These are phyloP conservation scores for Odontesthes bonariensis DNA, from an alignment of 2,113 vertebrate genomes.

Conservation along the genomic window DNA sequence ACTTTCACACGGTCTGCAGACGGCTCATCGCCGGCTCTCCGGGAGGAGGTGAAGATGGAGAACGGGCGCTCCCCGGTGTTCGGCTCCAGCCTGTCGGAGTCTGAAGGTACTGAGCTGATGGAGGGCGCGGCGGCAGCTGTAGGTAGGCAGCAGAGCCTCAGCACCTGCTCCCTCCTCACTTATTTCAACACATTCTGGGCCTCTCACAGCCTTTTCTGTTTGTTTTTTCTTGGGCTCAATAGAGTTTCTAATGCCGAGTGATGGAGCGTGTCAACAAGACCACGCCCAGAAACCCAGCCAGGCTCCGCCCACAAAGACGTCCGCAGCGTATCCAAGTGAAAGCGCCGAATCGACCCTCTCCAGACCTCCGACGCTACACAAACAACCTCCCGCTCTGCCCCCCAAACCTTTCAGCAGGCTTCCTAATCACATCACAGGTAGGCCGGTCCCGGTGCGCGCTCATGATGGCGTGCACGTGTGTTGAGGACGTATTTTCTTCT, in stretches of 20 bases:
- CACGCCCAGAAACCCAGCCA: constrained; percentile 88
- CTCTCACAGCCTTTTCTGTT: neutral
- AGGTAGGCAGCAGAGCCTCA: constrained; percentile 81
- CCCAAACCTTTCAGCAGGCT: constrained; percentile 96
- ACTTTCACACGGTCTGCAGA: constrained; percentile 78
- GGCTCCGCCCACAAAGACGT: constrained; percentile 88
- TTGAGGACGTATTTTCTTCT: too few relatives aligned
- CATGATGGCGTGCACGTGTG: too few relatives aligned
- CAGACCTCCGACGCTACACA: constrained; percentile 90
- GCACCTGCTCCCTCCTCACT: neutral
- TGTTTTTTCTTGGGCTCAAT: constrained; percentile 83
- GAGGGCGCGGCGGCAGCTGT: constrained; percentile 82
- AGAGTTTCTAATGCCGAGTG: constrained; percentile 87
- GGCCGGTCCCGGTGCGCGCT: fast-evolving
- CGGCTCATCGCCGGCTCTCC: constrained; percentile 82
- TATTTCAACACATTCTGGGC: neutral
- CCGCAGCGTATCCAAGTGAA: constrained; percentile 85
- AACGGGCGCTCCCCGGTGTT: constrained; percentile 86
- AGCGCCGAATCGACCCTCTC: constrained; percentile 87
- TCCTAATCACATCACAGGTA: constrained; percentile 92
- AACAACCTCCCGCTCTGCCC: constrained; percentile 95
- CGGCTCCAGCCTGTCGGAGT: constrained; percentile 83
- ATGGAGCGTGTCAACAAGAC: constrained; percentile 87
- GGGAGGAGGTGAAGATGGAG: constrained; percentile 90
- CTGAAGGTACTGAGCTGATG: constrained; percentile 89